Evolutionary conservation across 1,140 invertebrate species (phyloP).

Genomic region (Colletes latitarsis): DNA sequence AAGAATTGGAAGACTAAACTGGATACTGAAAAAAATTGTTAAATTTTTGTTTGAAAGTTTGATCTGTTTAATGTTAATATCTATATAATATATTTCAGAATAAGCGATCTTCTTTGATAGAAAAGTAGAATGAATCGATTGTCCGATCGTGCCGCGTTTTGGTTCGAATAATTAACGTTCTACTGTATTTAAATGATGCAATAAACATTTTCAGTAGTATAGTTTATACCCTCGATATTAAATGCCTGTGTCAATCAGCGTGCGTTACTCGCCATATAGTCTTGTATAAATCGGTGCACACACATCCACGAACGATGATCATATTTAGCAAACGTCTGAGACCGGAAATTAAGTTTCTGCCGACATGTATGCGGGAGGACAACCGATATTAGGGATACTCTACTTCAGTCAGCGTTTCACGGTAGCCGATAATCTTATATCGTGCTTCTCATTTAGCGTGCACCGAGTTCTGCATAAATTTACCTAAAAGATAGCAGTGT

Average conservation of each 20-base stretch:
- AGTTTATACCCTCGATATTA: too few species aligned
- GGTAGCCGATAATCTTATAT: constrained; percentile 14
- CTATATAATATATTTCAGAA: too few species aligned
- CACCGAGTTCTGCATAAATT: constrained; percentile 24
- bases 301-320: background rate
- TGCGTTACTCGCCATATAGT: background rate
- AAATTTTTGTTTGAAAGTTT: too few species aligned
- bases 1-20: too few species aligned
- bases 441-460: constrained; percentile 15
- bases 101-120: too few species aligned
- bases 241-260: background rate
- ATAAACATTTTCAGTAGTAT: too few species aligned
- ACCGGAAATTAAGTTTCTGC: constrained; percentile 34
- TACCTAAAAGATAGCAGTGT: background rate
- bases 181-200: too few species aligned
- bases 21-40: too few species aligned
- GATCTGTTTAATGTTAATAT: too few species aligned
- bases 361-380: constrained; percentile 1
- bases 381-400: constrained; percentile 4
- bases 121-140: too few species aligned
- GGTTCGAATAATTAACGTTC: too few species aligned
- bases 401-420: background rate
- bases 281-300: background rate
- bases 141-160: too few species aligned
- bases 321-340: background rate